A percentile compares a stretch with the other conserved stretches of the same genome.
Evolutionary conservation across 2,888 invertebrate genomes (phyloP).

Genomic region (Chaetogeoica ovagalla): DNA sequence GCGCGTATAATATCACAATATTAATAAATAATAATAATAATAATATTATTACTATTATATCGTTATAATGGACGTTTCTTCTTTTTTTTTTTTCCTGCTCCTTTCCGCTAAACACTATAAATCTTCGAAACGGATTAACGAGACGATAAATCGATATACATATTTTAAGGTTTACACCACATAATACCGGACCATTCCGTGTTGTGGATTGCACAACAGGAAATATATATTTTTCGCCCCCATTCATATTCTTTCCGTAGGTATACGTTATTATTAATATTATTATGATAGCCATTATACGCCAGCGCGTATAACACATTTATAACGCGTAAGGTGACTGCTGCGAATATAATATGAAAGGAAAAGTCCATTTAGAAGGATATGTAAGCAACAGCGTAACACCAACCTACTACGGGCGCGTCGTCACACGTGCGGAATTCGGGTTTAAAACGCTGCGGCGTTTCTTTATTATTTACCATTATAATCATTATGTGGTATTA

Average conservation of each 20-base stretch:
- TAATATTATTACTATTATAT: too few species aligned
- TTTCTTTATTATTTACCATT: not conserved
- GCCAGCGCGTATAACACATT: constrained; percentile 15
- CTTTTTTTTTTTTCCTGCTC: not conserved
- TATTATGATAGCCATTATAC: not conserved
- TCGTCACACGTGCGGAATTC: constrained; percentile 11
- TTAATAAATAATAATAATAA: not conserved
- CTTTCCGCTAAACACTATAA: not conserved
- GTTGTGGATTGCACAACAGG: constrained; percentile 43
- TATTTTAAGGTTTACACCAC: constrained; percentile 5
- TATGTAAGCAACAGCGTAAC: constrained; percentile 13
- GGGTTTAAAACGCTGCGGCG: not conserved
- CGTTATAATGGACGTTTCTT: constrained; percentile 19
- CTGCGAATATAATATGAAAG: constrained; percentile 23
- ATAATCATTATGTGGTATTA: not conserved
- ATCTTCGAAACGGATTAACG: constrained; percentile 34
- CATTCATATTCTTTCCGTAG: not conserved
- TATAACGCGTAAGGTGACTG: constrained; percentile 22
- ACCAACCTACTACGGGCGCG: constrained; percentile 38
- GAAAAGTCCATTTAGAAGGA: constrained; percentile 46
- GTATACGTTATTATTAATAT: not conserved
- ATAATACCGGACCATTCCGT: not conserved
- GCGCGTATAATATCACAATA: too few species aligned
- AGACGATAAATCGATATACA: constrained; percentile 37
- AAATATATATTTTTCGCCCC: not conserved